Evolutionary conservation across 2,888 invertebrate genomes (phyloP).

Genomic region (Incurvaria masculella): DNA sequence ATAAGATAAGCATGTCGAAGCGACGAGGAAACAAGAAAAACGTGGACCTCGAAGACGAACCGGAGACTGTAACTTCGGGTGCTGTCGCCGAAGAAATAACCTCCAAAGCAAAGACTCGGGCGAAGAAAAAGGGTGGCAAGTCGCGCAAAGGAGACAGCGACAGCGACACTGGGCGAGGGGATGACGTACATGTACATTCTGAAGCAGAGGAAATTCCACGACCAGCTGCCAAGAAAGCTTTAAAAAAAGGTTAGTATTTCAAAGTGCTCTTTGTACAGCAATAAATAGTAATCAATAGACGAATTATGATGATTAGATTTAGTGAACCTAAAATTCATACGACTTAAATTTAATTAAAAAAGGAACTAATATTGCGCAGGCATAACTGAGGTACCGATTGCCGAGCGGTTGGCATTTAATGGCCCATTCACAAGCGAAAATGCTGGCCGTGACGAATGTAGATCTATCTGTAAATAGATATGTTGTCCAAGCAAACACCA

Average conservation of each 20-base stretch:
- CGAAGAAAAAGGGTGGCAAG: slow-evolving; percentile 43
- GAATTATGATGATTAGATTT: too few relatives aligned
- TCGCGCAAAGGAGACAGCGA: slow-evolving; percentile 37
- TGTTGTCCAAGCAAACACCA: too few relatives aligned
- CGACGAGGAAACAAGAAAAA: slow-evolving; percentile 58
- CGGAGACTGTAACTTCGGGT: slow-evolving; percentile 37
- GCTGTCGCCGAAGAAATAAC: slow-evolving; percentile 35
- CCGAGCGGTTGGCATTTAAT: too few relatives aligned
- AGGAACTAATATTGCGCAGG: too few relatives aligned
- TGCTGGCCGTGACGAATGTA: too few relatives aligned
- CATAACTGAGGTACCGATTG: too few relatives aligned
- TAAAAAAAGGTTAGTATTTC: slow-evolving; percentile 60
- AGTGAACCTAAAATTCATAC: too few relatives aligned
- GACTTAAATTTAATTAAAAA: too few relatives aligned
- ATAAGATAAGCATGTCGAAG: slow-evolving; percentile 58
- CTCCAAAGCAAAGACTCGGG: slow-evolving; percentile 51
- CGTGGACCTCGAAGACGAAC: slow-evolving; percentile 52
- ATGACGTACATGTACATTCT: slow-evolving; percentile 26
- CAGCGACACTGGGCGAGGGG: slow-evolving; percentile 29
- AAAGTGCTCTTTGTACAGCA: too few relatives aligned
- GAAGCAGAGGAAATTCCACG: slow-evolving; percentile 44
- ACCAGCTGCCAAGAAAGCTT: slow-evolving; percentile 43
- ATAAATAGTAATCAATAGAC: too few relatives aligned
- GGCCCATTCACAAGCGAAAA: too few relatives aligned
- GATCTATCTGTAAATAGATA: too few relatives aligned